A percentile compares a stretch with the other conserved stretches of the same genome.
Conservation (phyloP, 2,113 vertebrate species). For the Pseudois nayaur region DNA sequence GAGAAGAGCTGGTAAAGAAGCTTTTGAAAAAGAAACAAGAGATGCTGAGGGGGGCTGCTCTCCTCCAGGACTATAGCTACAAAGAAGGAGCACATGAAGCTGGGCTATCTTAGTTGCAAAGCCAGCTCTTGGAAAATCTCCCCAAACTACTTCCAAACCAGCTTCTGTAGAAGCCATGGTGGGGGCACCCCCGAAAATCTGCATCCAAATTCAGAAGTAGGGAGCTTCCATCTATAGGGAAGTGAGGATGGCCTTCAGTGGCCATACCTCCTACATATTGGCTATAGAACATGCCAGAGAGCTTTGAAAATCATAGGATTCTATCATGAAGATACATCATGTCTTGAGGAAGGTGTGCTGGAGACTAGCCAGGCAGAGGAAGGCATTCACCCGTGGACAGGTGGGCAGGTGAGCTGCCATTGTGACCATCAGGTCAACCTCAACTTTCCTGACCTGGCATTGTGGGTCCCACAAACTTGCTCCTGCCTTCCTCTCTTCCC, state of each 20-base stretch:
- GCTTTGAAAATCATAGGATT: slow-evolving; percentile 72
- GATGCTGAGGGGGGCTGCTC: slow-evolving; percentile 53
- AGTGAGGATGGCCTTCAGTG: slow-evolving; percentile 39
- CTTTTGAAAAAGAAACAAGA: slow-evolving; percentile 78
- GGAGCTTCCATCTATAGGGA: slow-evolving; percentile 75
- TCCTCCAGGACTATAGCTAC: slow-evolving; percentile 76
- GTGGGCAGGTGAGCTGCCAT: background rate
- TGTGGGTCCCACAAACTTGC: rapidly evolving
- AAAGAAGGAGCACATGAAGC: slow-evolving; percentile 65
- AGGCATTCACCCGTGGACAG: rapidly evolving
- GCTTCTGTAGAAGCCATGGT: background rate
- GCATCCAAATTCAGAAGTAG: slow-evolving; percentile 76
- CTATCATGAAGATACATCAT: slow-evolving; percentile 32
- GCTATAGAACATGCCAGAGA: slow-evolving; percentile 58
- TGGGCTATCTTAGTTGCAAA: slow-evolving; percentile 75
- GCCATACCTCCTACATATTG: slow-evolving; percentile 19
- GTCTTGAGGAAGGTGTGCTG: background rate
- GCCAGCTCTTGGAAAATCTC: slow-evolving; percentile 78
- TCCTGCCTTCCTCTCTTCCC: background rate
- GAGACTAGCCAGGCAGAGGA: background rate
- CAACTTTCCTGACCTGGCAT: background rate
- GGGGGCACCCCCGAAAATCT: slow-evolving; percentile 30
- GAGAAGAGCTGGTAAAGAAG: slow-evolving; percentile 51
- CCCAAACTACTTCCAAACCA: slow-evolving; percentile 57
- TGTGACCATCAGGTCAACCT: rapidly evolving